Conservation (phyloP, 2,113 vertebrate genomes). For the Malurus cyaneus region DNA sequence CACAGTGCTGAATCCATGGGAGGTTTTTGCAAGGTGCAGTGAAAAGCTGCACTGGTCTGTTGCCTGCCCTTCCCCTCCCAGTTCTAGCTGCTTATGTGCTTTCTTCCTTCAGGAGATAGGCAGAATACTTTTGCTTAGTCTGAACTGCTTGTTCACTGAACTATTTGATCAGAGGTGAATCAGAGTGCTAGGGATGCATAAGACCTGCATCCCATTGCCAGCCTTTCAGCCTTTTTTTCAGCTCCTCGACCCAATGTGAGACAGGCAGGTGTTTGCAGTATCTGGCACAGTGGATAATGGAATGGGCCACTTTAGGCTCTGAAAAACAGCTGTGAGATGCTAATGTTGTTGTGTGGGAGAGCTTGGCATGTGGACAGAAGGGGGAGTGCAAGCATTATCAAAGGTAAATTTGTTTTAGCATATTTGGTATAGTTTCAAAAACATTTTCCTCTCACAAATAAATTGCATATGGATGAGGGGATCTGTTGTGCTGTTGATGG, state of each 20-base stretch:
- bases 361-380: neutral
- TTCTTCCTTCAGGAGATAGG: neutral
- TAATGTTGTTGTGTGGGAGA: neutral
- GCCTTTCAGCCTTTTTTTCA: neutral
- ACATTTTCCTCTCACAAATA: neutral
- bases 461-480: neutral
- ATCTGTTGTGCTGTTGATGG: neutral
- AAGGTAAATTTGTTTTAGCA: neutral
- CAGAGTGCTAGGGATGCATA: neutral
- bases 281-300: neutral
- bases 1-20: constrained; percentile 32
- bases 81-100: neutral
- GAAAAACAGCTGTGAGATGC: neutral
- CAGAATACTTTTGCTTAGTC: neutral
- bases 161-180: neutral
- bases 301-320: neutral
- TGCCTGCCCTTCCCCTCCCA: neutral
- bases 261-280: neutral
- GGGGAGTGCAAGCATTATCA: neutral
- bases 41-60: neutral
- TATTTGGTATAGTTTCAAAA: neutral
- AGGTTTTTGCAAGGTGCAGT: constrained; percentile 6
- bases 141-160: neutral
- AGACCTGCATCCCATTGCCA: neutral
- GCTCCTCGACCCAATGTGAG: neutral